A percentile compares a stretch with the other conserved stretches of the same genome.
These are phyloP conservation scores for Apteryx mantelli DNA, from an alignment of 2,113 vertebrate genomes.

Conservation along the genomic window DNA sequence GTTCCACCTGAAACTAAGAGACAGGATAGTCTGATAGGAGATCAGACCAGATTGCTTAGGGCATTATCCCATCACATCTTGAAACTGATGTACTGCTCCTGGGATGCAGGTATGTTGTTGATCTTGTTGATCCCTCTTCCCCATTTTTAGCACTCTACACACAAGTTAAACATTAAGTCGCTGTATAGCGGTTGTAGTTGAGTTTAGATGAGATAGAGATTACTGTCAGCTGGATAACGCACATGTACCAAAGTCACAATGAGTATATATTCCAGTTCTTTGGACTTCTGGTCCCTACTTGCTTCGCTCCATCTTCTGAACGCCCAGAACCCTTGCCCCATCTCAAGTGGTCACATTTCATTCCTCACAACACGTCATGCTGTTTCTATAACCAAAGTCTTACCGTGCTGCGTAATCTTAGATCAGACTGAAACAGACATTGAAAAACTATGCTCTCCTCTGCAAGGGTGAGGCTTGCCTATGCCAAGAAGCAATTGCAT, in stretches of 20 bases:
- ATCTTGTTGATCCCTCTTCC: background rate
- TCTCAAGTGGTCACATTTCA: accelerated
- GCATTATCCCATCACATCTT: background rate
- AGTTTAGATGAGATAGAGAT: accelerated
- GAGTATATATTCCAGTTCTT: too few species aligned
- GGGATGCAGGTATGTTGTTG: background rate
- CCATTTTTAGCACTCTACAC: background rate
- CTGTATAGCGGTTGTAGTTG: background rate
- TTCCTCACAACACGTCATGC: background rate
- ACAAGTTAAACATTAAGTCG: background rate
- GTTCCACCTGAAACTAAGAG: background rate
- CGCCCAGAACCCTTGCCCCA: too few species aligned
- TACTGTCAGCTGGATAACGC: background rate
- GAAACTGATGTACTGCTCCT: background rate
- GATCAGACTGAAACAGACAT: accelerated
- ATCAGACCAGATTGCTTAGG: too few species aligned
- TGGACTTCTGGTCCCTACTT: background rate
- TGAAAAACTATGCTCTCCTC: background rate
- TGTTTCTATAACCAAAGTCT: background rate
- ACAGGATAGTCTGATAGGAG: background rate
- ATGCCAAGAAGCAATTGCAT: accelerated
- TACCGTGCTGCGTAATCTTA: background rate
- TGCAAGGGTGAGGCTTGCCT: background rate
- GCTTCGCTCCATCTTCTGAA: background rate
- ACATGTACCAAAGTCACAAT: too few species aligned